phyloP scores from a whole-genome alignment of 2,797 vertebrate genomes.

The Coilia nasus region DNA sequence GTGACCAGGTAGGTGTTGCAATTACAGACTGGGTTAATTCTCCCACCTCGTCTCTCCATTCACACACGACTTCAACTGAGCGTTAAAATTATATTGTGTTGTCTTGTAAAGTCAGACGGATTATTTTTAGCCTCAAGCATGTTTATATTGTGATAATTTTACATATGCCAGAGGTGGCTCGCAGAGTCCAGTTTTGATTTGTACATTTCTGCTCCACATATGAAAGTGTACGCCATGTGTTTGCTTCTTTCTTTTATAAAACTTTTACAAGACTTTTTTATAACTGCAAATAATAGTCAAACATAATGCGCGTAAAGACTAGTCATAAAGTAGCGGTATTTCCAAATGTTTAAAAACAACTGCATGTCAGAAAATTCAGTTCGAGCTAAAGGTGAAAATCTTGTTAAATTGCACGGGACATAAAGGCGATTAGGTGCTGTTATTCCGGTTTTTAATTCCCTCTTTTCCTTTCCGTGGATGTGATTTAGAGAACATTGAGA shows the following conservation, averaged over 20 bases:
- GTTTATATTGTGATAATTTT: background rate
- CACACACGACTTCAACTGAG: background rate
- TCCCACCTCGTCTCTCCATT: background rate
- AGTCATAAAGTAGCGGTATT: background rate
- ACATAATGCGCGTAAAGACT: background rate
- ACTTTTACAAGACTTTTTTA: background rate
- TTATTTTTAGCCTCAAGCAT: background rate
- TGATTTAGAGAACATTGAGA: slow-evolving; percentile 2
- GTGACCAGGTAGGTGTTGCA: slow-evolving; percentile 5
- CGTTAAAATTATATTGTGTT: background rate
- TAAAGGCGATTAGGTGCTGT: slow-evolving; percentile 35
- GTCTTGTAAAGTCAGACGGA: background rate
- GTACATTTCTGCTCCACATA: background rate
- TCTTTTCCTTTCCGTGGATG: slow-evolving; percentile 16
- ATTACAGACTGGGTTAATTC: background rate
- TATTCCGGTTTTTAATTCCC: slow-evolving; percentile 39
- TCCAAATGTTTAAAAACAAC: background rate
- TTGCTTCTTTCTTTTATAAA: background rate
- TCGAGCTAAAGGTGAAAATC: slow-evolving; percentile 20
- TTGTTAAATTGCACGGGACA: slow-evolving; percentile 37
- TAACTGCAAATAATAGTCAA: background rate
- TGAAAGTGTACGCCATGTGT: background rate
- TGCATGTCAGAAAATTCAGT: too few relatives aligned
- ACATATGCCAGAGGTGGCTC: background rate
- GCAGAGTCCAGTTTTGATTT: background rate